Base-by-base conservation (phyloP, 2,797 vertebrate genomes). In the Spinibarbus caldwelli region DNA sequence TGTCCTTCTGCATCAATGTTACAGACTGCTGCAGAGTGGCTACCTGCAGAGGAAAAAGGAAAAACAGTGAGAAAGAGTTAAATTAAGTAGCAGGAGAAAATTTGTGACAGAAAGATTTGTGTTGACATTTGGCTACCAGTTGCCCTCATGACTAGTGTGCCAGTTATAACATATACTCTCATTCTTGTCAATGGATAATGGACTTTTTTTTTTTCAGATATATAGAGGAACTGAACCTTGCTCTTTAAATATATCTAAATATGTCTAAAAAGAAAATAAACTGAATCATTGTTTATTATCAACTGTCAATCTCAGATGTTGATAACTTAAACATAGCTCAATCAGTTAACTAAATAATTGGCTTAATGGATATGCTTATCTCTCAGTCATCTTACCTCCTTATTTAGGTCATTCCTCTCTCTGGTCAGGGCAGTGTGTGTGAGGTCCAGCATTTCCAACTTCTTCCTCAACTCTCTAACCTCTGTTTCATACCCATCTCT, bases 1-100 rank as follows among this genome's bases (percentile, higher is more conserved):
- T 99, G 92, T 99, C 98, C 90, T 98, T 99, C 93, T 99, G 97
- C 64, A 99, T 92, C 54, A 99, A 93, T 70, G 94, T 97, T 75
- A 95, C 94, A 5, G 97, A 97, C 90, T 99, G 98, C 80, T 97
- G 96, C 91, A 96, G 90, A 15, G 95, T 94, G 85, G 93, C 92
- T 90, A 96, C 94, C 98, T 99, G 92, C 29, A 88, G 94, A 90
- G 2, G 23, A 78, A 26, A 21, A 54, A 14, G 36, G 5, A 81
- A 17, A 36, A 57, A 80, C 6, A 15, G 6, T 1, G 34, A 19
- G 43, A 6, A 31, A 31, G 0, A 49, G 34, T 8, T n/a, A 3
- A 38, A 21, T 9, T 41, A 84, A 21, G 19, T 23, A 36, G 6
- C 21, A 29, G 8, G 41, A 75, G 38, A 67, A 36, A 15, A 81